Evolutionary conservation across 1,140 invertebrate genomes (phyloP), one percentile per base, ranked within the genome.

Genomic region (Schlechtendalia chinensis): DNA sequence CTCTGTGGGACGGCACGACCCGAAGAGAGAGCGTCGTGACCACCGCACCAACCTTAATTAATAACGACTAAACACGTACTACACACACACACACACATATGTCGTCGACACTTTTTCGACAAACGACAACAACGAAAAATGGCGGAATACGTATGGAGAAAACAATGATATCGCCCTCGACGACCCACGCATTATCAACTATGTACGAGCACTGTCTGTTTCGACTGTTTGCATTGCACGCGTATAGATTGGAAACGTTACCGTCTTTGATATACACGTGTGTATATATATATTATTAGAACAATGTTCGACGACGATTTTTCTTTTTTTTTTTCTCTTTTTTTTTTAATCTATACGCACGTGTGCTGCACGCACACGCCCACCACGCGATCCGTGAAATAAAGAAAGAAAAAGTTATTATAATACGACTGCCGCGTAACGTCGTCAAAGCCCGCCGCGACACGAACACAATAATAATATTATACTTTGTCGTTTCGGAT

Each of bases 381-480:
- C 17, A 8, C 5, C n/a, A 39, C 32, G 32, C 11, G n/a, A n/a
- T n/a, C n/a, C n/a, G n/a, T n/a, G n/a, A n/a, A n/a, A n/a, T n/a
- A n/a, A n/a, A n/a, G n/a, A n/a, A n/a, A n/a, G n/a, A 67, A 67
- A 67, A 65, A 67, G 32, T 67, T 32, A 67, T 67, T 67, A 67
- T 45, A n/a, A n/a, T n/a, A n/a, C n/a, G n/a, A n/a, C n/a, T n/a
- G n/a, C n/a, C n/a, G n/a, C n/a, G n/a, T n/a, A n/a, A n/a, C n/a
- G n/a, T n/a, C n/a, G n/a, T n/a, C n/a, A n/a, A n/a, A n/a, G n/a
- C n/a, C n/a, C n/a, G n/a, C n/a, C n/a, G n/a, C n/a, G n/a, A n/a
- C n/a, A n/a, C n/a, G n/a, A n/a, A n/a, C n/a, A n/a, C n/a, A n/a
- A n/a, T n/a, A n/a, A n/a, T n/a, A n/a, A n/a, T n/a, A n/a, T n/a